phyloP scores from a whole-genome alignment of 2,797 vertebrate genomes.

The Chaenodraco wilsoni region DNA sequence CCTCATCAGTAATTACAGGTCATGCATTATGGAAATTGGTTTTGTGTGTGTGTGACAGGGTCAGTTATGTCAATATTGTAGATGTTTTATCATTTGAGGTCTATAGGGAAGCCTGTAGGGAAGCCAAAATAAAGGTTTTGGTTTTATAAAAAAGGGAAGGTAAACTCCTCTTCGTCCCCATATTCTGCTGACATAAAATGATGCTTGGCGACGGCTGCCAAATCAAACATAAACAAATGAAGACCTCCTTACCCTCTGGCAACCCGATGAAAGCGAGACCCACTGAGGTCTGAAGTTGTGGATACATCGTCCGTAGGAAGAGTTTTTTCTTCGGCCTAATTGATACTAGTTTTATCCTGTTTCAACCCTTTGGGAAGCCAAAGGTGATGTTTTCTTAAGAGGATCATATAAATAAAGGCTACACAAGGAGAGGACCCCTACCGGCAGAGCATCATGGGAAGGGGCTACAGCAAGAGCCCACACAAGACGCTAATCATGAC shows the following conservation, averaged over 20 bases:
- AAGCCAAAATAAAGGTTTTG: background rate
- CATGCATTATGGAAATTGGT: slow-evolving; percentile 77
- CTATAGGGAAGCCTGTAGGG: background rate
- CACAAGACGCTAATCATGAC: slow-evolving; percentile 78
- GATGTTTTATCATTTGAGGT: slow-evolving; percentile 62
- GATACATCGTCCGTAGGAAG: slow-evolving; percentile 50
- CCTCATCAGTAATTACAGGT: slow-evolving; percentile 80
- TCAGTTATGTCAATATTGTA: slow-evolving; percentile 68
- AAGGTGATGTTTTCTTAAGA: slow-evolving; percentile 80
- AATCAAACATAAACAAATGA: slow-evolving; percentile 77
- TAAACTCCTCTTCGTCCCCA: slow-evolving; percentile 38
- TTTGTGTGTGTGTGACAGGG: slow-evolving; percentile 67
- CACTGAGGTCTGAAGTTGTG: slow-evolving; percentile 58
- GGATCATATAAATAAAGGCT: slow-evolving; percentile 75
- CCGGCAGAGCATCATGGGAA: slow-evolving; percentile 80
- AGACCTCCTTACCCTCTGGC: slow-evolving; percentile 63
- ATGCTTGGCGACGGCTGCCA: slow-evolving; percentile 61
- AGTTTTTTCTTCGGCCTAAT: slow-evolving; percentile 64
- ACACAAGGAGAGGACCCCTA: slow-evolving; percentile 67
- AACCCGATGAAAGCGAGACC: slow-evolving; percentile 65
- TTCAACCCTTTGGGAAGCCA: slow-evolving; percentile 72
- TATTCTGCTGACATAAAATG: slow-evolving; percentile 51
- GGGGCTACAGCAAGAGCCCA: slow-evolving; percentile 71
- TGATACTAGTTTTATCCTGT: slow-evolving; percentile 76
- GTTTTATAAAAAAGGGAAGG: slow-evolving; percentile 20